phyloP scores from a whole-genome alignment of 64 coral and sea anemone genomes.

The Pocillopora damicornis region DNA sequence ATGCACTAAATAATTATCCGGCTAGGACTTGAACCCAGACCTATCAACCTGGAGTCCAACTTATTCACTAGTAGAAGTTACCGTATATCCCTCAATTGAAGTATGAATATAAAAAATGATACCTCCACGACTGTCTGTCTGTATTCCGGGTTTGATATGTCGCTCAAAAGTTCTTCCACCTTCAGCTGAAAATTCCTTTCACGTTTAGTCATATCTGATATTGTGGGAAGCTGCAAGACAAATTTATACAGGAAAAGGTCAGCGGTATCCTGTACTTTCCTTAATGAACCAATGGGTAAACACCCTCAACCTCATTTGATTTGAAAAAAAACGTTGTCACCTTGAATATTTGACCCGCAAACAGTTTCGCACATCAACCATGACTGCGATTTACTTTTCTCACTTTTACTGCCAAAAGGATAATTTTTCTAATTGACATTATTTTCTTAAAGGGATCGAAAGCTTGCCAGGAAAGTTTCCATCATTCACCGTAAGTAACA shows the following conservation, averaged over 20 bases:
- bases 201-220: constrained; percentile 76
- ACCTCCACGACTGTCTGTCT: constrained; percentile 88
- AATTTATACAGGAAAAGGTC: background rate
- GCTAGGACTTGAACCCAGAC: no score
- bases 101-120: background rate
- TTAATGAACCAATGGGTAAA: background rate
- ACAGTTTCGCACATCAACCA: no score
- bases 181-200: constrained; percentile 91
- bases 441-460: no score
- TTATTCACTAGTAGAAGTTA: no score
- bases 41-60: no score
- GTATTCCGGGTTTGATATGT: constrained; percentile 85
- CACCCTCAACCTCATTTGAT: background rate
- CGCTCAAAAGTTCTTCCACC: constrained; percentile 84
- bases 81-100: background rate
- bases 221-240: constrained; percentile 57
- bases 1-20: no score
- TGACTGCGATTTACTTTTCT: no score
- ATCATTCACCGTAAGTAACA: no score
- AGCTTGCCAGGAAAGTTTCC: no score
- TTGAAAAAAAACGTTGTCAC: background rate
- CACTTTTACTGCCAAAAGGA: no score
- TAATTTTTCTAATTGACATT: no score
- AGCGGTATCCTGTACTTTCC: background rate
- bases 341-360: background rate